Conservation (phyloP, 2,888 invertebrate genomes). For the Pachycephus smyrnensis region DNA sequence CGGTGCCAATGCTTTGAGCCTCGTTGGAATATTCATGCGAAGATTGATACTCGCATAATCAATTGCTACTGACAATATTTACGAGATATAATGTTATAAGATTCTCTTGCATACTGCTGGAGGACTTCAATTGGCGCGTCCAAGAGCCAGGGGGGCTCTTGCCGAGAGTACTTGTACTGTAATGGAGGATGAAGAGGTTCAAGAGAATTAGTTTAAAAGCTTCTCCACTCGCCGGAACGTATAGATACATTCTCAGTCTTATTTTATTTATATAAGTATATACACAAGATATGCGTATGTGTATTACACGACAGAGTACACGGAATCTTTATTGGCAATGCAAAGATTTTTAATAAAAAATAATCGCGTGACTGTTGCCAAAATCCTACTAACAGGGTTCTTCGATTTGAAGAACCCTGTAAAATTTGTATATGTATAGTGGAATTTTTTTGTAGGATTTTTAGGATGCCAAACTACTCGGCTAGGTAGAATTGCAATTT, state of each 20-base stretch:
- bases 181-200: background rate
- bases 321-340: background rate
- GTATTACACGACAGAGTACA: background rate
- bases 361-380: background rate
- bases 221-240: background rate
- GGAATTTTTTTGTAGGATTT: too few species aligned
- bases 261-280: background rate
- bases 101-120: background rate
- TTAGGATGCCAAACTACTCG: too few species aligned
- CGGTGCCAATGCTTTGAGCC: background rate
- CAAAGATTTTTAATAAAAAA: background rate
- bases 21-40: background rate
- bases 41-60: background rate
- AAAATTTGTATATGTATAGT: too few species aligned
- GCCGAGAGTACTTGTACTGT: background rate
- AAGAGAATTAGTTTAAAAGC: background rate
- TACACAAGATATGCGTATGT: background rate
- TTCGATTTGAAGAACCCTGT: background rate
- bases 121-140: background rate
- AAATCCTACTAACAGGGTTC: background rate
- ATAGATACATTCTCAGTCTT: background rate
- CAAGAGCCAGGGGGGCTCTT: too few species aligned
- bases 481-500: background rate
- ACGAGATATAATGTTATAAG: background rate
- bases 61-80: background rate